A percentile compares a stretch with the other conserved stretches of the same genome.
Conservation (phyloP, 2,797 vertebrate genomes). For the Rhabdomys pumilio region DNA sequence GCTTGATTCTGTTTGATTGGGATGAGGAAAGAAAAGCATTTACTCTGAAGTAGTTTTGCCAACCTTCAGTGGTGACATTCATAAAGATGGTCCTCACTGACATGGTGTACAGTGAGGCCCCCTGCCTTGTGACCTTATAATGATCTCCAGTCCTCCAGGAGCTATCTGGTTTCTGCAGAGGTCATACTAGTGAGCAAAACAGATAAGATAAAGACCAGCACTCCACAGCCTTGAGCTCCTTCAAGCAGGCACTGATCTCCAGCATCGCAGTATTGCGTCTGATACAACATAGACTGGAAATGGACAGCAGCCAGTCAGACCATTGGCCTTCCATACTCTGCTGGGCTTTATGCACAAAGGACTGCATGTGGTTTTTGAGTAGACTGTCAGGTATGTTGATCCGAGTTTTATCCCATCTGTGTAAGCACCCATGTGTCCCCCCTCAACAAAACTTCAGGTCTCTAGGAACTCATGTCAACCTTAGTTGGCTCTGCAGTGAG, state of each 20-base stretch:
- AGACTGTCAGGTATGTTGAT: not conserved
- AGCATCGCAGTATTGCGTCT: not conserved
- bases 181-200: not conserved
- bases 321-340: not conserved
- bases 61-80: not conserved
- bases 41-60: not conserved
- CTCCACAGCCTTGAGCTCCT: not conserved
- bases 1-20: constrained; percentile 32
- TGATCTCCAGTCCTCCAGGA: not conserved
- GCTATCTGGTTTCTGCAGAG: not conserved
- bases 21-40: not conserved
- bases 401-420: not conserved
- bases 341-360: not conserved
- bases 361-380: not conserved
- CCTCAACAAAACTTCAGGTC: not conserved
- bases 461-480: not conserved
- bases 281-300: not conserved
- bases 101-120: not conserved
- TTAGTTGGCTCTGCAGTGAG: not conserved
- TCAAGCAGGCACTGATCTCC: not conserved
- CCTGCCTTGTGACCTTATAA: not conserved
- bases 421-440: accelerated
- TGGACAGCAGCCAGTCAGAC: not conserved
- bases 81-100: not conserved
- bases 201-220: accelerated